Evolutionary conservation across 2,113 vertebrate genomes (phyloP), one percentile per base, ranked within the genome.

Genomic region (Vulpes lagopus): DNA sequence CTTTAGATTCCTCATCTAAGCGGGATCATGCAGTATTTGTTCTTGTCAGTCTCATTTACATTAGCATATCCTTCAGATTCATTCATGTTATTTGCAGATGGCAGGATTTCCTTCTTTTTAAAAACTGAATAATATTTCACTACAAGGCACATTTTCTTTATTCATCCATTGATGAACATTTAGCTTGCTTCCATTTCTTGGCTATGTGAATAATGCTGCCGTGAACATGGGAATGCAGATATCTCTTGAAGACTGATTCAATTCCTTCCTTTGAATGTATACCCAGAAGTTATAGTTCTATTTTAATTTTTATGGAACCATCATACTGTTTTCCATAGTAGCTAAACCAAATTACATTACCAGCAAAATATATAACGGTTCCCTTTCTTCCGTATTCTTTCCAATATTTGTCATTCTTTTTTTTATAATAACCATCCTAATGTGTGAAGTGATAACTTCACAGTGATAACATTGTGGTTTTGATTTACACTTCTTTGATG

Each of bases 1-100:
- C 20, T 88, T 94, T 94, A 60, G 16, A 88, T 76, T 85, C 43
- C 81, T 64, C 32, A 64, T 76, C 27, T 35, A 74, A 93, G n/a
- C 27, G 22, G 20, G 53, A 59, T 55, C 27, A 9, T 87, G 60
- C 67, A 69, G 35, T 69, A 43, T 60, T 94, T 69, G 35, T 87
- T 22, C 27, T 76, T 85, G 35, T 80, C 51, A 20, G 51, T 51
- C 20, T 67, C 69, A 20, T 69, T 69, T 69, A 80, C 35, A 35
- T 59, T 80, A 80, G 1, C 55, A 69, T 30, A 80, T 80, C 53
- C 30, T 80, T 30, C 43, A 25, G 20, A 17, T 35, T 87, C 30
- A 69, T 80, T 27, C 62, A 87, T 35, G 7, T 67, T 64, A 11
- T 49, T 65, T 64, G 25, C 27, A 87, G 57, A 79, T 80, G 73